Evolutionary conservation across 2,113 vertebrate species (phyloP), one percentile per base, ranked within the genome.

Genomic region (Nettapus auritus): DNA sequence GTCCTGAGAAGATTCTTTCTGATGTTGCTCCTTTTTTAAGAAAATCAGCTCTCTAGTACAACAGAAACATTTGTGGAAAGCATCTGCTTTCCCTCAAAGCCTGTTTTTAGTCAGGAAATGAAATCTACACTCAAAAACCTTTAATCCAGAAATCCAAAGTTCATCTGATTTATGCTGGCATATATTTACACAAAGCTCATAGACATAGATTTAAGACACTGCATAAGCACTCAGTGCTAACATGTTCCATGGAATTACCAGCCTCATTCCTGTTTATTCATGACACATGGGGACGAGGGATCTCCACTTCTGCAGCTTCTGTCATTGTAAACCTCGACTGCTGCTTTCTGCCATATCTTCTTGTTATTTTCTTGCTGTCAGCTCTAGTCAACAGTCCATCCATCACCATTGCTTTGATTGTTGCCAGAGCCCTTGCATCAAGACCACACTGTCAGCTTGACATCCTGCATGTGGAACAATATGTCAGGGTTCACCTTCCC

Each of bases 291-390:
- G 36, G 82, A 91, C 23, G 66, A 69, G 5, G 20, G 33, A 52
- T 73, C 92, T 90, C 64, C 48, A 64, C 68, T 93, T 84, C 94
- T 75, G 52, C 52, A 70, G 75, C 53, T 86, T 85, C 94, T 92
- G 76, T 86, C 93, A 69, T 25, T 84, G 66, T 56, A 78, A 81
- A 38, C 78, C 46, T 80, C 7, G 3, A 1, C 8, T 53, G 46
- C 62, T 90, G 69, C 85, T 96, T 91, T 94, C 74, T 86, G 40
- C 76, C 21, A 9, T 89, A 81, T n/a, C 80, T 74, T 76, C 89
- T 96, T 92, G 70, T 93, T 79, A 96, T 94, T 94, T 95, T 96
- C 90, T 92, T 82, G 40, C 90, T 82, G 64, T 86, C 87, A 7
- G 40, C 71, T 87, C 46, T 26, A 97, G 86, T 64, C 63, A 84